Base-by-base conservation (phyloP, 2,113 vertebrate species). In the Neolamprologus toae region DNA sequence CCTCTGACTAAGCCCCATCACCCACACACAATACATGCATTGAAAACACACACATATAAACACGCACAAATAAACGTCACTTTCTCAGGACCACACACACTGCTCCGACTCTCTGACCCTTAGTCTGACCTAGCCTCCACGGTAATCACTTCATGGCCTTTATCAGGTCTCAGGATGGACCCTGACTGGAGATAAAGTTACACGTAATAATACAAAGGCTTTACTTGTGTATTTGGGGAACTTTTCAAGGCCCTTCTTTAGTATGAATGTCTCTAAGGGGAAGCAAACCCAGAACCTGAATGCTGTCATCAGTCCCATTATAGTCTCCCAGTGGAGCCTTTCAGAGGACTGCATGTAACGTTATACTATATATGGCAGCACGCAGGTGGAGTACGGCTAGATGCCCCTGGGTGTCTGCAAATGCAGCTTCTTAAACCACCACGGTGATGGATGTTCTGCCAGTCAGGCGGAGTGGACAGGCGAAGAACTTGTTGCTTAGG, bases 11-110 rank as follows among this genome's bases (percentile, higher is more conserved):
- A 93, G 90, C 88, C 89, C 73, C 51, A 66, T 92, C 89, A 90
- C 80, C 85, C 88, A 93, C 92, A 92, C 90, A 63, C 81, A 83
- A 73, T 88, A 71, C 84, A 90, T 81, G 86, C 63, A 90, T 86
- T 83, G 35, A 82, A 73, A 5, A 84, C 83, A 87, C 86, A 87
- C 87, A 66, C 53, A 83, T n/a, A 88, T 45, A 93, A 55, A 90
- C 88, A 90, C 8, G 28, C 53, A 87, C 63, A 92, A 84, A 91
- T 40, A 84, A 88, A 88, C 73, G 23, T 83, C 80, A 84, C 49
- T 80, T 33, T 53, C 47, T 14, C 26, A 61, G 88, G 92, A 94
- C 95, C 94, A 94, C 95, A 95, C 94, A 94, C 90, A 90, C 83
- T 63, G 93, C 84, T 84, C 28, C 49, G 89, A 89, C 87, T 83